Conservation (phyloP, 1,140 invertebrate species). For the Laupala kohalensis region DNA sequence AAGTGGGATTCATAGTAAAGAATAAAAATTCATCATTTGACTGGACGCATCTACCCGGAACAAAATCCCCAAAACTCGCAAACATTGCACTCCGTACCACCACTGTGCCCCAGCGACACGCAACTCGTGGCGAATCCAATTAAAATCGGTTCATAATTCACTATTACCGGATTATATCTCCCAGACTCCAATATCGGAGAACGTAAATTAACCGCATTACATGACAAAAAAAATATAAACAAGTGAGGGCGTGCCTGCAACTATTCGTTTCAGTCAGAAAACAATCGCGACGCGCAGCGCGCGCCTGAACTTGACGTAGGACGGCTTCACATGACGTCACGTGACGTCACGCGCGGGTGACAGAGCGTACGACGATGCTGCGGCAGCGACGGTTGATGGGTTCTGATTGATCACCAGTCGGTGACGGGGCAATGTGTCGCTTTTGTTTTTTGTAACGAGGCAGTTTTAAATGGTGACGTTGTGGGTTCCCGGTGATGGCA, state of each 20-base stretch:
- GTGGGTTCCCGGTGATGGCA: too few relatives aligned
- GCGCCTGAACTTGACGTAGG: too few relatives aligned
- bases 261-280: neutral
- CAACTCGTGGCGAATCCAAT: neutral
- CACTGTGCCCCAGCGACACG: neutral
- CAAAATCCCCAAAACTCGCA: neutral
- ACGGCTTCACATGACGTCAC: neutral
- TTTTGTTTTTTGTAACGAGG: too few relatives aligned
- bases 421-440: too few relatives aligned
- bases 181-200: neutral
- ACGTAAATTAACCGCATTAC: neutral
- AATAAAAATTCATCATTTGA: too few relatives aligned
- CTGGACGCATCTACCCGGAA: too few relatives aligned
- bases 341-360: neutral
- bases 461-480: too few relatives aligned
- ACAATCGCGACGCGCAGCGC: neutral
- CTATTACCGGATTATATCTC: neutral
- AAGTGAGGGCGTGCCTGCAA: too few relatives aligned
- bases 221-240: neutral
- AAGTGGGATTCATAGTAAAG: too few relatives aligned
- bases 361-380: neutral
- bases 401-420: neutral
- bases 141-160: neutral
- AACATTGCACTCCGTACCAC: neutral
- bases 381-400: neutral